These are phyloP conservation scores for Ophonus ardosiacus DNA, from an alignment of 2,888 invertebrate species.

Conservation along the genomic window DNA sequence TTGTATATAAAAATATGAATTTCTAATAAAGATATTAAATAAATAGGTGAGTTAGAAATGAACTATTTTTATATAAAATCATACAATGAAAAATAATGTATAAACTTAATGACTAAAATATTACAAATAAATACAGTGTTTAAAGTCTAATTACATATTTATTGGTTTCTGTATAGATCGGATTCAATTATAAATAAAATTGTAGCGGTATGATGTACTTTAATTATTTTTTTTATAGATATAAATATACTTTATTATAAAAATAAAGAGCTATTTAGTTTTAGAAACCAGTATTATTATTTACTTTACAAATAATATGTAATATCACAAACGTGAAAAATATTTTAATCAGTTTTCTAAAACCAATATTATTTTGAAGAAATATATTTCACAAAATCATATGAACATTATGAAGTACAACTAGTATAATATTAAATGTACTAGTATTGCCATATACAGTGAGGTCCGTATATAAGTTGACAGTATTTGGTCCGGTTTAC, in stretches of 20 bases:
- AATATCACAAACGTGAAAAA: conserved; percentile 47
- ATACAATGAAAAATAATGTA: neutral
- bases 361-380: conserved; percentile 34
- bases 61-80: neutral
- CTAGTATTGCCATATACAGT: too few species aligned
- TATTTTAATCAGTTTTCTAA: conserved; percentile 21
- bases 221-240: conserved; percentile 25
- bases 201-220: neutral
- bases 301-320: conserved; percentile 35
- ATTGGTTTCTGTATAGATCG: conserved; percentile 38
- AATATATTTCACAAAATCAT: neutral
- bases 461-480: too few species aligned
- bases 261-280: conserved; percentile 40
- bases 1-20: too few species aligned
- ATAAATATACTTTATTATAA: conserved; percentile 43
- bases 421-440: neutral
- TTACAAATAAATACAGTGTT: conserved; percentile 6
- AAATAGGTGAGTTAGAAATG: neutral
- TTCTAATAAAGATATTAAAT: neutral
- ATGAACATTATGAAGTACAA: neutral
- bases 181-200: conserved; percentile 33
- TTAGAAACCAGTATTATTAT: conserved; percentile 31
- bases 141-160: conserved; percentile 27
- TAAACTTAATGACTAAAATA: neutral
- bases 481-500: too few species aligned